phyloP scores from a whole-genome alignment of 2,113 vertebrate species.

The Falcunculus frontatus region DNA sequence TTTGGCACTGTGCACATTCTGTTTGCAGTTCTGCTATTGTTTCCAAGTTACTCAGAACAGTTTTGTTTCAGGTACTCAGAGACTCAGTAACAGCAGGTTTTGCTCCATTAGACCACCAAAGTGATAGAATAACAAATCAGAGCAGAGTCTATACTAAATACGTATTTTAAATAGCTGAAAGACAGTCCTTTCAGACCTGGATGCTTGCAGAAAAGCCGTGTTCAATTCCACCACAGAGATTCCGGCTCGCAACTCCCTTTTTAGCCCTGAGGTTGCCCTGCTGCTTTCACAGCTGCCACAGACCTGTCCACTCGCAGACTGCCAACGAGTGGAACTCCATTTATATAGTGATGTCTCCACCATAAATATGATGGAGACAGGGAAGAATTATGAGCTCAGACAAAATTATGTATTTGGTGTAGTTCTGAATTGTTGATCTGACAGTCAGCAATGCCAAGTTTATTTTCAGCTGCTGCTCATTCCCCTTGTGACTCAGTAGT shows the following conservation, averaged over 20 bases:
- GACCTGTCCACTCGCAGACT: neutral
- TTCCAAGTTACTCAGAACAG: slow-evolving; percentile 31
- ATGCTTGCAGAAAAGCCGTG: neutral
- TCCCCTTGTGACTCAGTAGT: neutral
- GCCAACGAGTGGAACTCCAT: neutral
- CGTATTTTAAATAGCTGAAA: slow-evolving; percentile 12
- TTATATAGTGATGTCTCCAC: neutral
- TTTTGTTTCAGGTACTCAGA: slow-evolving; percentile 45
- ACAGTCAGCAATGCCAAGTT: neutral
- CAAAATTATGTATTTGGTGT: neutral
- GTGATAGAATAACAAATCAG: slow-evolving; percentile 53
- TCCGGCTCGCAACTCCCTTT: neutral
- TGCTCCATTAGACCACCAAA: slow-evolving; percentile 43
- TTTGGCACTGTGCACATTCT: slow-evolving; percentile 21
- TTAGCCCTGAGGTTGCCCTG: neutral
- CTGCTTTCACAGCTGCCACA: neutral
- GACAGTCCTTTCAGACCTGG: neutral
- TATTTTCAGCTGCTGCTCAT: neutral
- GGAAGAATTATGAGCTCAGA: neutral
- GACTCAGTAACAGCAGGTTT: slow-evolving; percentile 53
- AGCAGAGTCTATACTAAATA: neutral
- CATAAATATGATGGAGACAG: neutral
- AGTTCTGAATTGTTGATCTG: neutral
- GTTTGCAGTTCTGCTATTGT: slow-evolving; percentile 14
- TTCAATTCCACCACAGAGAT: neutral